Percentiles rank a stretch among this genome's conserved stretches.
Conservation (phyloP, 2,888 invertebrate genomes). For the Tyria jacobaeae region DNA sequence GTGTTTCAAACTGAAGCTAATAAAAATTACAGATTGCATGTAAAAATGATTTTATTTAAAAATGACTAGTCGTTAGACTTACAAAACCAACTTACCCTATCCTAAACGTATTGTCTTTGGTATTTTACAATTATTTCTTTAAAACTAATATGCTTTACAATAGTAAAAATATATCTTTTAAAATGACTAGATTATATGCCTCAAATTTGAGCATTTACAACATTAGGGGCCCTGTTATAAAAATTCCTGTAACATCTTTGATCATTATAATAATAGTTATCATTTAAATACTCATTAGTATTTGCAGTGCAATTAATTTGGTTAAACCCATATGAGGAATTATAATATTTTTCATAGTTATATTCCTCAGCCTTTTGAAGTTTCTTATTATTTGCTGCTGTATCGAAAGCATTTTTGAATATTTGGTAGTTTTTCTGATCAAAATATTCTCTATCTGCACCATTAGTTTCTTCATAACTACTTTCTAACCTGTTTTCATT, state of each 20-base stretch:
- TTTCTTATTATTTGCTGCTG: constrained; percentile 69
- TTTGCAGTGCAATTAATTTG: constrained; percentile 67
- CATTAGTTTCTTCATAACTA: constrained; percentile 38
- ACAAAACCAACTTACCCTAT: constrained; percentile 56
- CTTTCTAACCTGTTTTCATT: constrained; percentile 55
- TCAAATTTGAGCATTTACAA: constrained; percentile 78
- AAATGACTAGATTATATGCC: constrained; percentile 52
- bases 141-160: constrained; percentile 40
- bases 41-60: constrained; percentile 54
- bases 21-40: background rate
- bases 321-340: constrained; percentile 62
- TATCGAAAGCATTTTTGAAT: constrained; percentile 87
- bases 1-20: background rate
- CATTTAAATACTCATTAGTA: constrained; percentile 64
- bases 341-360: constrained; percentile 62
- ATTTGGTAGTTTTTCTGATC: constrained; percentile 86
- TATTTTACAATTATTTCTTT: constrained; percentile 41
- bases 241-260: constrained; percentile 77
- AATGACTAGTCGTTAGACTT: constrained; percentile 76
- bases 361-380: constrained; percentile 64
- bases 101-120: constrained; percentile 67
- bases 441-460: constrained; percentile 73
- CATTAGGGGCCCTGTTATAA: constrained; percentile 69
- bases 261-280: constrained; percentile 71
- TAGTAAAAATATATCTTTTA: constrained; percentile 44